Evolutionary conservation across 2,888 invertebrate species (phyloP), one percentile per base, ranked within the genome.

Genomic region (Ptycholaimellus sp.): DNA sequence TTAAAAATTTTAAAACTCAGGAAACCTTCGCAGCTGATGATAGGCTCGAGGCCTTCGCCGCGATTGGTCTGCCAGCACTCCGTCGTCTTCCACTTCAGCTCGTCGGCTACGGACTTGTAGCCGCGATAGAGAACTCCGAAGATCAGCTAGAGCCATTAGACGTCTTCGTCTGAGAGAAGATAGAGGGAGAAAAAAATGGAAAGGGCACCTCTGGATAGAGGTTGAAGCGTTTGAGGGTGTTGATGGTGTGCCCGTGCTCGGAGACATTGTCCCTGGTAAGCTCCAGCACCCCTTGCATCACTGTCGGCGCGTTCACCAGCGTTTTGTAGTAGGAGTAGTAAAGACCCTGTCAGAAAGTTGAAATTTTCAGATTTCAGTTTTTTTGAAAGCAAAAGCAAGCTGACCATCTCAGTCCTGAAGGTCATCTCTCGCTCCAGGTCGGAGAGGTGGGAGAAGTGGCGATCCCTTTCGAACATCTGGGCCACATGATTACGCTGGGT

Each of bases 301-400:
- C 61, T 49, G 70, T 58, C 16, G 67, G 62, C 42, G 77, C 66
- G 42, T 74, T 71, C 1, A 74, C 71, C 33, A 83, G 63, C 0
- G 72, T 74, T 55, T 83, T 83, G 59, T 73, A 82, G 58, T 77
- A 83, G 0, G 76, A 78, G 57, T 76, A 83, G 56, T 82, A 82
- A 49, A 82, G 69, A 0, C 80, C 72, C 71, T 72, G 58, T 27
- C 63, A 59, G 13, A 11, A n/a, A n/a, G n/a, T n/a, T n/a, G n/a
- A n/a, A n/a, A 37, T n/a, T n/a, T 13, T 13, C 13, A 33, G 7
- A 13, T 14, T 30, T 30, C 13, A 7, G 7, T n/a, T n/a, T n/a
- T n/a, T n/a, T n/a, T n/a, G n/a, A 25, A 7, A 31, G n/a, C 9
- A 38, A 37, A 17, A 13, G 38, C 22, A 2, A 27, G 29, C 49